Evolutionary conservation across 2,113 vertebrate genomes (phyloP).

Genomic region (Syrmaticus mikado): DNA sequence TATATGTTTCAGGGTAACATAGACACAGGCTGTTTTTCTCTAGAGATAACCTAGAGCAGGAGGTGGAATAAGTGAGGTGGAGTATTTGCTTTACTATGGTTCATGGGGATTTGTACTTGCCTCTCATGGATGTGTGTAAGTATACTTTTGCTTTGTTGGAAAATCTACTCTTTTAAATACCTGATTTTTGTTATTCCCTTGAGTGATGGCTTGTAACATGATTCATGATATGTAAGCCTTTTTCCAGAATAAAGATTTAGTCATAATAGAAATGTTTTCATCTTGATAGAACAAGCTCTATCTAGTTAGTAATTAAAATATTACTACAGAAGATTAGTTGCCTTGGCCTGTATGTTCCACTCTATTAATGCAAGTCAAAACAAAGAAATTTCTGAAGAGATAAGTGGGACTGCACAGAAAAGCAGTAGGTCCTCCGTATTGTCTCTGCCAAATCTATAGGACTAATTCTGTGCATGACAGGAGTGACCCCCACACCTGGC

Average conservation of each 20-base stretch:
- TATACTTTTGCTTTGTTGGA: not conserved
- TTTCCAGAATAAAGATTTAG: not conserved
- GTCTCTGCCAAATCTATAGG: not conserved
- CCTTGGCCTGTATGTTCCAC: not conserved
- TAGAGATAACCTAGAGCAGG: not conserved
- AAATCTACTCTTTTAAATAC: not conserved
- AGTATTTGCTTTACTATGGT: not conserved
- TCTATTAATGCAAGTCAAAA: slow-evolving; percentile 7
- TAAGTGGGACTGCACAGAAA: not conserved
- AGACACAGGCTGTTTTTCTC: not conserved
- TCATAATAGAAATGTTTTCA: slow-evolving; percentile 19
- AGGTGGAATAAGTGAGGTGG: not conserved
- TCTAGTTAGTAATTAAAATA: slow-evolving; percentile 52
- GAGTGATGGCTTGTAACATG: not conserved
- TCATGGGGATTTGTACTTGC: not conserved
- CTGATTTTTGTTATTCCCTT: slow-evolving; percentile 4
- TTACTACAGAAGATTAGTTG: slow-evolving; percentile 20
- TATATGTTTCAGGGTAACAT: not conserved
- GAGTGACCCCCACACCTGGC: not conserved
- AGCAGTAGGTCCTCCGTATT: not conserved
- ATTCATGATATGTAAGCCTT: not conserved
- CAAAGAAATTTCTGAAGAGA: slow-evolving; percentile 4
- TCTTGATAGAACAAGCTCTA: slow-evolving; percentile 14
- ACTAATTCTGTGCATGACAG: not conserved
- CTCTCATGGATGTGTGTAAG: not conserved